Evolutionary conservation across 2,888 invertebrate genomes (phyloP), one percentile per base, ranked within the genome.

Genomic region (Trissoscelio sp.): DNA sequence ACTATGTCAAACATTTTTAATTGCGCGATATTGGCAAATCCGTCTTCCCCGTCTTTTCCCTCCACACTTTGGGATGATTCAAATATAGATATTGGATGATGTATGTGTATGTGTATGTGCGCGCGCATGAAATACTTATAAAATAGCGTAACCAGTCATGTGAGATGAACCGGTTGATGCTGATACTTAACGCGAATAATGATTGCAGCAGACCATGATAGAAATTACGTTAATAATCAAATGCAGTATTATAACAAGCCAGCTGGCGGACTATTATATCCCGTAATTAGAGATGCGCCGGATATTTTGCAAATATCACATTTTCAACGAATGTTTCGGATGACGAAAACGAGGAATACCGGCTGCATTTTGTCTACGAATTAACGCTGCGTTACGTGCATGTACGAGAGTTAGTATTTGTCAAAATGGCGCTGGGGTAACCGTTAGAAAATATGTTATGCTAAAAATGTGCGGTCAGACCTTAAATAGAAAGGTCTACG

Each of bases 251-350:
- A 75, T 69, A 73, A 75, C 70, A 58, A 69, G 62, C 69, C 69
- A 62, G 57, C 22, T 60, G 44, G 34, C 58, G 58, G 48, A 66
- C 66, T 72, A 81, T 77, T 66, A 67, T 72, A 60, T 66, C 39
- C 53, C 51, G 74, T 67, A 77, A 81, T 81, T 74, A 66, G 75
- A 77, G 67, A 79, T 31, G 72, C 60, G 34, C 22, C 60, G 72
- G 46, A 66, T 81, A 60, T 72, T 75, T 72, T 48, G 55, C 58
- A 72, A 69, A 77, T 70, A 80, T 77, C 72, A 70, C 70, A 75
- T 72, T 75, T 77, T 75, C 70, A 22, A 28, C 73, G 57, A 48
- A 55, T 69, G 58, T 75, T 74, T 69, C 42, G 67, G 24, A 73
- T 66, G 42, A 79, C 79, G 69, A 60, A 67, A 73, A 53, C 48